Evolutionary conservation across 2,888 invertebrate genomes (phyloP), one percentile per base, ranked within the genome.

Genomic region (Drosophila paranaensis): DNA sequence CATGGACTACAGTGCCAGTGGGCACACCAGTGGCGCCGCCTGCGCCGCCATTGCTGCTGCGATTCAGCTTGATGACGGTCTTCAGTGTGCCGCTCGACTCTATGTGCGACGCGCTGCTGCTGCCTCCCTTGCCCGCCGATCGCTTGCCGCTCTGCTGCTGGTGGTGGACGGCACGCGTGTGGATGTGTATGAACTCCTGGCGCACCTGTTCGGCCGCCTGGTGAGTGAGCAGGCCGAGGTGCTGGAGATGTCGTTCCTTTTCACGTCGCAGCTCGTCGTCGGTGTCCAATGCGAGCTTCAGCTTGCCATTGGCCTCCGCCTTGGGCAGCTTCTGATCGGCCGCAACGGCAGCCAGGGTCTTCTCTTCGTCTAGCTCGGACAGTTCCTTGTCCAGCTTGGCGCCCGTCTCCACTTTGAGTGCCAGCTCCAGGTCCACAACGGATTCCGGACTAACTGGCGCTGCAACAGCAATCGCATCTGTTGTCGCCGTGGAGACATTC

Each of bases 31-130:
- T 70, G 37, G 70, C 74, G 8, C 82, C 74, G 35, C 74, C 63
- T 2, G 70, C 60, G 9, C 85, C 87, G 27, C 88, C 80, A 33
- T 82, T 90, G 60, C 76, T 81, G 70, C 81, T 88, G 42, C 95
- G 94, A 90, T 95, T 95, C 76, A 97, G 93, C 93, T 97, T 96
- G 83, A 97, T 97, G 83, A 97, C 96, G 81, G 97, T 97, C 91
- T 97, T 97, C 76, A 97, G 91, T 0, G 97, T 97, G 43, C 97
- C 97, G 3, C 96, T 96, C 88, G 96, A 96, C 81, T 94, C 95
- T 40, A 79, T 66, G 45, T 86, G 89, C 1, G 70, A 30, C 82
- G 89, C 67, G 81, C 78, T 74, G 77, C 14, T 67, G 77, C 14
- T 67, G 77, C n/a, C 69, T 48, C 70, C 63, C n/a, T 91, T 90